Evolutionary conservation across 2,113 vertebrate species (phyloP).

Genomic region (Festucalex cinctus): DNA sequence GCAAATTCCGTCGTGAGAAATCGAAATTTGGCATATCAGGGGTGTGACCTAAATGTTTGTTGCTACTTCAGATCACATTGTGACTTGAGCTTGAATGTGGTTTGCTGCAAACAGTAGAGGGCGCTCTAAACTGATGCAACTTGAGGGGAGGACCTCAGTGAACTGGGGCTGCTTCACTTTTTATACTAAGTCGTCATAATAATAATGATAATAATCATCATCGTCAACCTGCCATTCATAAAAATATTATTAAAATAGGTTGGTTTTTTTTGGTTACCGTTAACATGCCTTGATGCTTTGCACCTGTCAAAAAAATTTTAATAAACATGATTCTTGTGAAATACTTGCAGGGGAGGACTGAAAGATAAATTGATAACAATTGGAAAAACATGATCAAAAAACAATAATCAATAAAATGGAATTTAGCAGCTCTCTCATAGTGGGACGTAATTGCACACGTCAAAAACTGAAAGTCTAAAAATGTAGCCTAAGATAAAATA

Average conservation of each 20-base stretch:
- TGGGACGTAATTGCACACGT: too few species aligned
- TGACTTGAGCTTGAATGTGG: background rate
- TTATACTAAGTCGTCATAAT: background rate
- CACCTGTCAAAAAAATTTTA: too few species aligned
- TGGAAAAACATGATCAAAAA: background rate
- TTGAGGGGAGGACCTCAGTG: background rate
- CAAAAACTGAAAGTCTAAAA: too few species aligned
- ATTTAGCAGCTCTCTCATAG: too few species aligned
- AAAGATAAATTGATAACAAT: background rate
- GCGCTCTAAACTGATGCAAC: conserved; percentile 61
- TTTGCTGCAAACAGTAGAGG: conserved; percentile 62
- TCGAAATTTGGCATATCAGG: background rate
- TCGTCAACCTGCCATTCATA: background rate
- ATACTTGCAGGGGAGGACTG: too few species aligned
- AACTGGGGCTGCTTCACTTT: background rate
- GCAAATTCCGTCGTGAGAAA: background rate
- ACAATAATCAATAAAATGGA: background rate
- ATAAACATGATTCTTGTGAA: too few species aligned
- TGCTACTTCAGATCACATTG: background rate
- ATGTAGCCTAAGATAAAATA: too few species aligned
- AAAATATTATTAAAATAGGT: too few species aligned
- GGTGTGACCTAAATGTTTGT: background rate
- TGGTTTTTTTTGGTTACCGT: too few species aligned
- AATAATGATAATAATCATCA: background rate
- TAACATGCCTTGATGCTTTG: too few species aligned